Conservation (phyloP, 2,797 vertebrate genomes). For the Sebastes baramenuke region DNA sequence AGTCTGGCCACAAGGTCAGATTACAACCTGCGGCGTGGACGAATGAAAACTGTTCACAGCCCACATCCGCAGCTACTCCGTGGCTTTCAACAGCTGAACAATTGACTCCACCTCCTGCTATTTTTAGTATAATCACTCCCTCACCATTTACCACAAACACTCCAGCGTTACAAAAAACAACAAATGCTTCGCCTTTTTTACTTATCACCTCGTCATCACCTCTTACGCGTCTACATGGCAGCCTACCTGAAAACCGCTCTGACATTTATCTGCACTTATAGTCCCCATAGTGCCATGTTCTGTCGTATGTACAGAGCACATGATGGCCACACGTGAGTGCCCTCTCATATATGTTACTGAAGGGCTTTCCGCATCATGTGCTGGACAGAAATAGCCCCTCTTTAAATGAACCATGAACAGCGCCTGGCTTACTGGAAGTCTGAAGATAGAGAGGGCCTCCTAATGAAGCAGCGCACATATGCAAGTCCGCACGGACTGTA, state of each 20-base stretch:
- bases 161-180: neutral
- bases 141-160: neutral
- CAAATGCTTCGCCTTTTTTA: neutral
- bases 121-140: neutral
- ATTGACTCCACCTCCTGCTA: neutral
- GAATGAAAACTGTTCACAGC: neutral
- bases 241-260: neutral
- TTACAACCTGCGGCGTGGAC: neutral
- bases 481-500: neutral
- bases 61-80: neutral
- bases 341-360: slow-evolving; percentile 31
- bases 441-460: slow-evolving; percentile 37
- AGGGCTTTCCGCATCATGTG: slow-evolving; percentile 57
- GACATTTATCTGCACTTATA: slow-evolving; percentile 15
- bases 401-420: slow-evolving; percentile 71
- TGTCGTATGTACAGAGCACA: slow-evolving; percentile 42
- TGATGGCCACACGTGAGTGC: slow-evolving; percentile 45
- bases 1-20: neutral
- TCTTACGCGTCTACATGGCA: slow-evolving; percentile 3
- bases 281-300: slow-evolving; percentile 6
- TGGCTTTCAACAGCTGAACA: neutral
- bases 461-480: slow-evolving; percentile 48
- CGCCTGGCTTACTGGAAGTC: slow-evolving; percentile 25
- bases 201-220: slow-evolving; percentile 7
- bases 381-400: slow-evolving; percentile 61